phyloP scores from a whole-genome alignment of 2,888 invertebrate species.

The Aethes cnicana region DNA sequence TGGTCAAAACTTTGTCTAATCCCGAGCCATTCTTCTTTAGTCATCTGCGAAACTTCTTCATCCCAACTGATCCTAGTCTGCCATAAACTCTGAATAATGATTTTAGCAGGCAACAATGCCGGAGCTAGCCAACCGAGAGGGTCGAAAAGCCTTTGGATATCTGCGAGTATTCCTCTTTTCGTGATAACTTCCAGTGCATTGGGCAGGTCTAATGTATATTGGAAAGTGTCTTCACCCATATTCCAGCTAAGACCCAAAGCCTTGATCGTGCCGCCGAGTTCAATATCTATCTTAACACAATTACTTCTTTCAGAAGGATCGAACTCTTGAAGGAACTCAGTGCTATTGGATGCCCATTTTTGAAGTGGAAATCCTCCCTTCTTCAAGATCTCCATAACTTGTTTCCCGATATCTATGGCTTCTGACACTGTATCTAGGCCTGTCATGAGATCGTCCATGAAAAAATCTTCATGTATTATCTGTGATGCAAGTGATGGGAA shows the following conservation, averaged over 20 bases:
- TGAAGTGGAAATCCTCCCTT: neutral
- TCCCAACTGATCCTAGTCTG: constrained; percentile 30
- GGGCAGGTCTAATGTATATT: neutral
- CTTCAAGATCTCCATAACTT: neutral
- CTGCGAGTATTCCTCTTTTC: constrained; percentile 29
- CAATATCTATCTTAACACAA: constrained; percentile 11
- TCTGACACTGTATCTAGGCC: neutral
- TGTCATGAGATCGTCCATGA: neutral
- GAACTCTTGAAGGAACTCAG: neutral
- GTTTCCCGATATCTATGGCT: neutral
- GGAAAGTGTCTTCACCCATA: constrained; percentile 1
- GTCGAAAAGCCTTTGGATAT: constrained; percentile 32
- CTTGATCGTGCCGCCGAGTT: constrained; percentile 30
- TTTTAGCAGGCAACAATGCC: constrained; percentile 23
- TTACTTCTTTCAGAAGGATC: constrained; percentile 7
- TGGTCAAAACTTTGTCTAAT: constrained; percentile 20
- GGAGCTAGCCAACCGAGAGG: constrained; percentile 34
- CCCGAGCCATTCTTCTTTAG: constrained; percentile 27
- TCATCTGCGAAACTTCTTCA: constrained; percentile 5
- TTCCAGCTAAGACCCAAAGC: constrained; percentile 26
- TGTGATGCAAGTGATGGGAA: neutral
- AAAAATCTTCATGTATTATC: neutral
- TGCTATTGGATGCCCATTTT: constrained; percentile 10
- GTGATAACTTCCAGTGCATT: neutral
- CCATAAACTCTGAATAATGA: constrained; percentile 35